A percentile compares a stretch with the other conserved stretches of the same genome.
Conservation (phyloP, 2,113 vertebrate genomes). For the Archocentrus centrarchus region DNA sequence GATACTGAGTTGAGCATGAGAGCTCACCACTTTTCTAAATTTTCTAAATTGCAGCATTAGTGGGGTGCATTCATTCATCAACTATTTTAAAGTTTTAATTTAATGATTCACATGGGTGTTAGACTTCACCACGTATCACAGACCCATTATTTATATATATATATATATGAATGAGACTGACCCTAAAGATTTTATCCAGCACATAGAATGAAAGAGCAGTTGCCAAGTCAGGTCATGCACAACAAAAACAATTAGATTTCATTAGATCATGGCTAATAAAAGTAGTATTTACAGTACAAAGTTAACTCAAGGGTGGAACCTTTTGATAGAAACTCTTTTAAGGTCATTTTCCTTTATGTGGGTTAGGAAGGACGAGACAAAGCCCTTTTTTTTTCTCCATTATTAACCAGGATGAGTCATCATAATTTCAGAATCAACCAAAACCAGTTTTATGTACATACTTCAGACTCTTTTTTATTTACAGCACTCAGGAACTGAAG, state of each 20-base stretch:
- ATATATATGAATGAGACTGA: constrained; percentile 9
- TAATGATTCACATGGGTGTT: constrained; percentile 2
- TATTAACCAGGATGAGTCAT: constrained; percentile 80
- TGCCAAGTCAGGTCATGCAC: constrained; percentile 20
- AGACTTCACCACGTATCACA: not conserved
- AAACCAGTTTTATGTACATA: constrained; percentile 83
- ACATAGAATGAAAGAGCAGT: constrained; percentile 8
- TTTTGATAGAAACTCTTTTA: constrained; percentile 65
- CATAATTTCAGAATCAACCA: constrained; percentile 81
- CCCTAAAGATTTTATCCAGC: constrained; percentile 26
- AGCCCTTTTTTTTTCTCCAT: constrained; percentile 64
- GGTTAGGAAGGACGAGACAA: constrained; percentile 74
- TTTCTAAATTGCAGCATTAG: not conserved
- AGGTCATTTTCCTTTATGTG: constrained; percentile 66
- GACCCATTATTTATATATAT: not conserved
- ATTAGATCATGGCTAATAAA: constrained; percentile 23
- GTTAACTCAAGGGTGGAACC: constrained; percentile 61
- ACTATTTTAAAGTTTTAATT: constrained; percentile 3
- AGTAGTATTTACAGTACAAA: constrained; percentile 63
- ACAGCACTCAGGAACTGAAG: constrained; percentile 80
- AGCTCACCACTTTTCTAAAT: not conserved
- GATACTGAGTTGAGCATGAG: not conserved
- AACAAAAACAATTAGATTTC: constrained; percentile 40
- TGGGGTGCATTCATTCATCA: not conserved
- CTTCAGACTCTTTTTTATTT: constrained; percentile 66